Evolutionary conservation across 1,140 invertebrate genomes (phyloP), one percentile per base, ranked within the genome.

Genomic region (Aphaenogaster floridana): DNA sequence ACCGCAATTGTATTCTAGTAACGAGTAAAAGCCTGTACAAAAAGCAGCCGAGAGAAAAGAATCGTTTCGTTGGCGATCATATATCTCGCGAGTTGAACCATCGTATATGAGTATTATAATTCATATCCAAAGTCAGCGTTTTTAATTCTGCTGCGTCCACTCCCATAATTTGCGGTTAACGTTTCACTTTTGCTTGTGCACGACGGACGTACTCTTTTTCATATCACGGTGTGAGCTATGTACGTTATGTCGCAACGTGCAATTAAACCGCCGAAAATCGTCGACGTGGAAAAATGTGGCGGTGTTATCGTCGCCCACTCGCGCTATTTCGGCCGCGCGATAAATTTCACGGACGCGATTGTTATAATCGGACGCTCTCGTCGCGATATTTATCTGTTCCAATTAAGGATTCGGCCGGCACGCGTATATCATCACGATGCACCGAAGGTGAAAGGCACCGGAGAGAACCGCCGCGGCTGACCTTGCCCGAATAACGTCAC

Each of bases 91-190:
- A 68, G 34, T 45, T 63, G 74, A 86, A 78, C 63, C 81, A 52
- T 71, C 86, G 74, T 57, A 50, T 11, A 54, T 34, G 78, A 68
- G 83, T 83, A 91, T 91, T 90, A 88, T 90, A 91, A 91, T 91
- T 91, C 87, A 90, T 88, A 88, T 28, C 79, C 88, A 72, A 81
- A 83, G 79, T 86, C 76, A 36, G 59, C 45, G 54, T 88, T 91
- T 90, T 88, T 90, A 90, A 91, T 88, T 86, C 81, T 13, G 76
- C 77, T 15, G 57, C 64, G 42, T 72, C 39, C 68, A 59, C 59
- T 86, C 80, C 71, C 86, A 90, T 88, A 90, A 91, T 90, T 90
- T 80, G 61, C 57, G 86, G 89, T 11, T 91, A 90, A 90, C 89
- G 77, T 91, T 90, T 90, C 89, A 91, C 89, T 91, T 88, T 88